Evolutionary conservation across 1,140 invertebrate species (phyloP), one percentile per base, ranked within the genome.

Genomic region (Dryas iulia): DNA sequence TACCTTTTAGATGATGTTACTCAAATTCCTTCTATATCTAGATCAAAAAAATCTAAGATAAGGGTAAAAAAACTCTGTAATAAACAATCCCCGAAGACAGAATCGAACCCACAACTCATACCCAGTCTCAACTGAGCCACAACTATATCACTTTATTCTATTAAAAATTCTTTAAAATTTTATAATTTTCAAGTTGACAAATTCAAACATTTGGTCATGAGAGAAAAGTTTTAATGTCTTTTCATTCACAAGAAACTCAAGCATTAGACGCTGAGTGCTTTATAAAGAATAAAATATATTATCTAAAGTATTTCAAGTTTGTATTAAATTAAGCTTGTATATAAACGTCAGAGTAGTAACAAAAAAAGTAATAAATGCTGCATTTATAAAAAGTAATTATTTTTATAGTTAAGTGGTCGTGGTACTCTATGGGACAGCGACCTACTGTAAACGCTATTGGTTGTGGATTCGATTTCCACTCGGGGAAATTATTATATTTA

Each of bases 181-280:
- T 47, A 47, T 14, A 47, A 47, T 47, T 47, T 21, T 47, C 10
- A 8, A 3, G 39, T 47, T 47, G 39, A 47, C 21, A 47, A 47
- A 47, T 47, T 47, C 18, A 47, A 39, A 47, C 39, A 47, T 47
- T 47, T 47, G 39, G 39, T 47, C 39, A 47, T 18, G 18, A 47
- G 39, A 47, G 28, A 30, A 62, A 60, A 62, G 24, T 62, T 62
- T 62, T 52, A 62, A 62, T 52, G 59, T 62, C 35, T 52, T 21
- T 26, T 18, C 59, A 62, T 62, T 33, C 26, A 52, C 59, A 39
- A 28, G 54, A 65, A 65, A 65, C 62, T 65, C 56, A 10, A 57
- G 31, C 62, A 57, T 65, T 65, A 57, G 53, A 6, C 52, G 53
- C 33, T 65, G 54, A 65, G 62, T 65, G 54, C 62, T 65, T 57